These are phyloP conservation scores for Pyrrhopygopsis socrates DNA, from an alignment of 2,888 invertebrate species.

Conservation along the genomic window DNA sequence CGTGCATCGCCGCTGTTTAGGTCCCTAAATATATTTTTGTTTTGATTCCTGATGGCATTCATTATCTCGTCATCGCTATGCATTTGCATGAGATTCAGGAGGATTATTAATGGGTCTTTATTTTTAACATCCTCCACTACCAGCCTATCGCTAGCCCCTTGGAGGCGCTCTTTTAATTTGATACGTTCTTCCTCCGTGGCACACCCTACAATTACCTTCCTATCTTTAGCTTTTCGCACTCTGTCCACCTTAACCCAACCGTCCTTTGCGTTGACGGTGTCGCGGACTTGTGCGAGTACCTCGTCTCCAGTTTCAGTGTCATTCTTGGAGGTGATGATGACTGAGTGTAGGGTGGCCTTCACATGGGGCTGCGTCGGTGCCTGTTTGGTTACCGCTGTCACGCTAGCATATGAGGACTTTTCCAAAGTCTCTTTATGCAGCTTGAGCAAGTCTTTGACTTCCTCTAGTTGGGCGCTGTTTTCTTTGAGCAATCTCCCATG, in stretches of 20 bases:
- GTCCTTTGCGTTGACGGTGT: not conserved
- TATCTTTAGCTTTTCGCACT: not conserved
- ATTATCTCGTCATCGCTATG: slow-evolving; percentile 28
- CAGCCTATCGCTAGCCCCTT: not conserved
- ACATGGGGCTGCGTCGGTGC: not conserved
- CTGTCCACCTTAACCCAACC: not conserved
- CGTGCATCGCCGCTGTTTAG: not conserved
- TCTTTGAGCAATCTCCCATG: not conserved
- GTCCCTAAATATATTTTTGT: slow-evolving; percentile 8
- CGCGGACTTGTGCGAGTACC: not conserved
- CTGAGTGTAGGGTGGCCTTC: slow-evolving; percentile 13
- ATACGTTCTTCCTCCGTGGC: not conserved
- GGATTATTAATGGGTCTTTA: slow-evolving; percentile 48
- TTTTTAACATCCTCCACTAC: slow-evolving; percentile 45
- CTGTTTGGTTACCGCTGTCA: not conserved
- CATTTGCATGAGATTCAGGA: slow-evolving; percentile 17
- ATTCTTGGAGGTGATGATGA: slow-evolving; percentile 15
- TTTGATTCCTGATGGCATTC: slow-evolving; percentile 43
- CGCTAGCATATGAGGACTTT: not conserved
- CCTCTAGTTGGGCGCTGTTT: not conserved
- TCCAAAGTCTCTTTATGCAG: not conserved
- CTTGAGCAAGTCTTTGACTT: not conserved
- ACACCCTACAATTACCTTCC: not conserved
- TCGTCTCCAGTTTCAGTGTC: slow-evolving; percentile 24
- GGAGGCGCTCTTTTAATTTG: not conserved